Evolutionary conservation across 2,797 vertebrate genomes (phyloP).

Genomic region (Discoglossus pictus): DNA sequence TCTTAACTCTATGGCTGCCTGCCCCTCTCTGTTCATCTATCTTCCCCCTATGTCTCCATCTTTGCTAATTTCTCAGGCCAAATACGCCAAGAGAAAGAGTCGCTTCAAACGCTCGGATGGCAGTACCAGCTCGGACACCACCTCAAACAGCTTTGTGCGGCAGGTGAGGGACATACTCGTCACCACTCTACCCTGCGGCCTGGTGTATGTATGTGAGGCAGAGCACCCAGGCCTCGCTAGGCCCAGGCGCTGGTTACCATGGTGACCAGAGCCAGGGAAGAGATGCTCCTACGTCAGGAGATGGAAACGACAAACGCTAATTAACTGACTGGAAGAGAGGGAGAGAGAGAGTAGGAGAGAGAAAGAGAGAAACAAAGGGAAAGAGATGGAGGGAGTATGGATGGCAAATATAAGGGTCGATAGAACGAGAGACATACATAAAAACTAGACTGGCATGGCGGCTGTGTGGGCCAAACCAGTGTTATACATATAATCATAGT

Average conservation of each 20-base stretch:
- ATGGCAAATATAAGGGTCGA: conserved; percentile 10
- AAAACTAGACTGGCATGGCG: no score
- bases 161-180: conserved; percentile 77
- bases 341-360: conserved; percentile 31
- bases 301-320: conserved; percentile 33
- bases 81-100: conserved; percentile 92
- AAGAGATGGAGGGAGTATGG: conserved; percentile 31
- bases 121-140: conserved; percentile 95
- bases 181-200: conserved; percentile 26
- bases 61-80: conserved; percentile 71
- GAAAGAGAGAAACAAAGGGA: conserved; percentile 11
- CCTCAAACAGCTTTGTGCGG: conserved; percentile 95
- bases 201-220: conserved; percentile 48
- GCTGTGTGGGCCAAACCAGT: no score
- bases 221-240: conserved; percentile 37
- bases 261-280: conserved; percentile 44
- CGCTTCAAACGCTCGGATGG: conserved; percentile 94
- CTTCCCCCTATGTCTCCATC: conserved; percentile 8
- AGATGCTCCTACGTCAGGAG: conserved; percentile 39
- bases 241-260: conserved; percentile 50
- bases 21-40: not conserved
- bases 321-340: conserved; percentile 41
- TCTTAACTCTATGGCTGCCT: no score
- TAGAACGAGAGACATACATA: not conserved
- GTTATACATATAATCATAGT: no score